These are phyloP conservation scores for Dusona sp. DNA, from an alignment of 2,888 invertebrate genomes.

Conservation along the genomic window DNA sequence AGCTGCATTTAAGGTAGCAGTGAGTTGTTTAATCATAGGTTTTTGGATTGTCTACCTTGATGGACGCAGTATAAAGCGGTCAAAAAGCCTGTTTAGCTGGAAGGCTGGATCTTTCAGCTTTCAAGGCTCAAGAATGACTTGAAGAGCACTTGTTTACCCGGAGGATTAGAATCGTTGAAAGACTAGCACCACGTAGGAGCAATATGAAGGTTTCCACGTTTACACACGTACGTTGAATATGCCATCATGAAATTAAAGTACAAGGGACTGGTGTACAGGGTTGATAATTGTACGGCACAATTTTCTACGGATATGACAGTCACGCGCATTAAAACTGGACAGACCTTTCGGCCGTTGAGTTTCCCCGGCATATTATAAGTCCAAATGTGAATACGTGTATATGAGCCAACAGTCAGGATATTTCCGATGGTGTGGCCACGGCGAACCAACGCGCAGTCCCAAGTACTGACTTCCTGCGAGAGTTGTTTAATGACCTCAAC, in stretches of 20 bases:
- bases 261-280: slow-evolving; percentile 18
- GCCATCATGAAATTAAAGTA: slow-evolving; percentile 33
- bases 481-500: slow-evolving; percentile 80
- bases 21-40: slow-evolving; percentile 1
- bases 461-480: slow-evolving; percentile 64
- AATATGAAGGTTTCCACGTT: slow-evolving; percentile 6
- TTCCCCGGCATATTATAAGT: slow-evolving; percentile 10
- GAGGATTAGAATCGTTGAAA: neutral
- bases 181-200: neutral
- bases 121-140: neutral
- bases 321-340: slow-evolving; percentile 75
- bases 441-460: slow-evolving; percentile 44
- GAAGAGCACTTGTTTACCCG: slow-evolving; percentile 5
- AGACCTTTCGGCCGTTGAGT: slow-evolving; percentile 68
- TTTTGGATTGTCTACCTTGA: slow-evolving; percentile 7
- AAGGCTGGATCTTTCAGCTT: neutral
- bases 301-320: slow-evolving; percentile 35
- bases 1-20: neutral
- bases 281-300: slow-evolving; percentile 25
- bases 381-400: neutral
- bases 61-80: neutral
- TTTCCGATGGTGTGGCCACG: slow-evolving; percentile 42
- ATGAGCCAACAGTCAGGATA: slow-evolving; percentile 20
- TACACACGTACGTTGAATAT: neutral
- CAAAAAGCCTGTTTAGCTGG: neutral